Evolutionary conservation across 2,888 invertebrate species (phyloP).

Genomic region (Thera obeliscata): DNA sequence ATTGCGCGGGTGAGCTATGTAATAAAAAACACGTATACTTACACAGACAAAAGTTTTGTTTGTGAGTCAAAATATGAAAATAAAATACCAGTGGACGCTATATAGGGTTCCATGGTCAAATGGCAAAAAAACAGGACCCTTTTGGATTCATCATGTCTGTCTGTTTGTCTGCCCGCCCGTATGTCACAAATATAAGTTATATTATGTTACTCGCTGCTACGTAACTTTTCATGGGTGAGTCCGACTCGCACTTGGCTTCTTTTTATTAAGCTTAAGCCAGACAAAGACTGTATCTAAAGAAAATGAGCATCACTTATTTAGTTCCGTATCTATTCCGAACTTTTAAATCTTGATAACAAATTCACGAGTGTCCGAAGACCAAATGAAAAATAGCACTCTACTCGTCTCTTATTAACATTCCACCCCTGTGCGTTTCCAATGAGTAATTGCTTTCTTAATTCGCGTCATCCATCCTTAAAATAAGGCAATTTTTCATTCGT

Average conservation of each 20-base stretch:
- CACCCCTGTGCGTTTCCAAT: constrained; percentile 79
- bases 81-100: too few relatives aligned
- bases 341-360: constrained; percentile 72
- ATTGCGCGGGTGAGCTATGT: too few relatives aligned
- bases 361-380: constrained; percentile 62
- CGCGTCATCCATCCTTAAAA: constrained; percentile 83
- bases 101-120: too few relatives aligned
- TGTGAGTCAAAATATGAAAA: too few relatives aligned
- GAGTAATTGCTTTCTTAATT: constrained; percentile 85
- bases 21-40: background rate
- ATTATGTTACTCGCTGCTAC: too few relatives aligned
- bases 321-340: constrained; percentile 41
- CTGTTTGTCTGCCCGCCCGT: too few relatives aligned
- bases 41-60: background rate
- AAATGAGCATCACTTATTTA: constrained; percentile 1
- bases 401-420: constrained; percentile 82
- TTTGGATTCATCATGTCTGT: too few relatives aligned
- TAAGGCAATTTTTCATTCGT: constrained; percentile 81
- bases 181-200: too few relatives aligned
- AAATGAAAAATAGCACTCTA: constrained; percentile 78
- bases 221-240: too few relatives aligned
- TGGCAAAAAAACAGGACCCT: too few relatives aligned
- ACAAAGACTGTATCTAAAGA: background rate
- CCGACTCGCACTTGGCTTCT: too few relatives aligned
- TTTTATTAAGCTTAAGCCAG: too few relatives aligned